Conservation (phyloP, 1,140 invertebrate species). For the Zaprionus ghesquierei region DNA sequence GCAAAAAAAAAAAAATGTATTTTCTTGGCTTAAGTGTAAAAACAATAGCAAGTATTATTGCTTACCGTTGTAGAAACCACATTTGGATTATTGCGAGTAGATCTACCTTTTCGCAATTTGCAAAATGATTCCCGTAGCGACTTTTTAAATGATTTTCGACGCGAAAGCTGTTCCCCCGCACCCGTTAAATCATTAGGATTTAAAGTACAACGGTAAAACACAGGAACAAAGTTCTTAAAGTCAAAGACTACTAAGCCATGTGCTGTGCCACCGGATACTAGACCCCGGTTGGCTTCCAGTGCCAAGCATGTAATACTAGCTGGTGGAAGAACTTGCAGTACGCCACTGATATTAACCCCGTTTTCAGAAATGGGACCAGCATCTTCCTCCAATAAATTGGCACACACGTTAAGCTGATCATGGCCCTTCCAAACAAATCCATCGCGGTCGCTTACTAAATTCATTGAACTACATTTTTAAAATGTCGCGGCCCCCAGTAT, state of each 20-base stretch:
- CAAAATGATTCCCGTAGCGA: slow-evolving; percentile 97
- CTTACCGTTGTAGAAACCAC: slow-evolving; percentile 72
- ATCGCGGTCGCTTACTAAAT: slow-evolving; percentile 95
- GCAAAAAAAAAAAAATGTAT: not conserved
- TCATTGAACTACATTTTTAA: slow-evolving; percentile 88
- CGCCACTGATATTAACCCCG: slow-evolving; percentile 90
- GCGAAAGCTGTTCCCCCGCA: slow-evolving; percentile 96
- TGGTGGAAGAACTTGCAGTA: slow-evolving; percentile 95
- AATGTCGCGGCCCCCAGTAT: slow-evolving; percentile 46
- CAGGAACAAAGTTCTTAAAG: slow-evolving; percentile 89
- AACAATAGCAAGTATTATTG: not conserved
- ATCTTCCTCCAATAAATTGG: slow-evolving; percentile 64
- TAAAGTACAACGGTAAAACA: slow-evolving; percentile 95
- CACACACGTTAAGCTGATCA: slow-evolving; percentile 87
- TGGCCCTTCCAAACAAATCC: slow-evolving; percentile 99
- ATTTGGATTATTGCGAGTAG: slow-evolving; percentile 85
- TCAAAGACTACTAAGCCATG: slow-evolving; percentile 97
- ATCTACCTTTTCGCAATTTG: slow-evolving; percentile 93
- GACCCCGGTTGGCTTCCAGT: slow-evolving; percentile 94
- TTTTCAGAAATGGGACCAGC: slow-evolving; percentile 84
- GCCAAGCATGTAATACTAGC: slow-evolving; percentile 95
- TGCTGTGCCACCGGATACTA: slow-evolving; percentile 96
- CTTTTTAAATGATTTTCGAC: slow-evolving; percentile 98
- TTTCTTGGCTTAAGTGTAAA: not conserved
- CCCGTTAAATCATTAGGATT: slow-evolving; percentile 95